Evolutionary conservation across 2,113 vertebrate genomes (phyloP), one percentile per base, ranked within the genome.

Genomic region (Sialia sialis): DNA sequence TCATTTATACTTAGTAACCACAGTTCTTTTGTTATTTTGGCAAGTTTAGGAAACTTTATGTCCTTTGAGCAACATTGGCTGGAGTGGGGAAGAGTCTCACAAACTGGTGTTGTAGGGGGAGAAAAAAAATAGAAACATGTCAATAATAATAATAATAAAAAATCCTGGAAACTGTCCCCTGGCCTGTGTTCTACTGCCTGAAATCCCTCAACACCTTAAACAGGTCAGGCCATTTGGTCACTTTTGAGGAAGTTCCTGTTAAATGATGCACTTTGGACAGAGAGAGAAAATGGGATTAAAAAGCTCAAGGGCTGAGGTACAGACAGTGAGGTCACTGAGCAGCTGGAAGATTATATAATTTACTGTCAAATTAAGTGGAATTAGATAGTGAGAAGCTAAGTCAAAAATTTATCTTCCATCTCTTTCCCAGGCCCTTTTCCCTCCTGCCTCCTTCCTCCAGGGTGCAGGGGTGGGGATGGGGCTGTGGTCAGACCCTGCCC

Each of bases 301-400:
- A n/a, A 36, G 13, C 5, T 46, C 11, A 22, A 4, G 36, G 34
- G 32, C 1, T 30, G 27, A 91, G 23, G 18, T 17, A 20, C 6
- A 60, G 39, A 56, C 15, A 18, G 26, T 0, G 0, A 52, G 30
- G 4, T 85, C n/a, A 11, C 36, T 23, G 19, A 30, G 7, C 13
- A 58, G 20, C 4, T n/a, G 16, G 41, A 91, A 56, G 44, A 51
- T 7, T 1, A 19, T 3, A 3, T n/a, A 2, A 39, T 34, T 52
- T 34, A 59, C 10, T 52, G n/a, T 17, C 11, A 64, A 51, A 70
- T 51, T 20, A 44, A 43, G 7, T 39, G 11, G 32, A 64, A 59
- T 56, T 39, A 16, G 10, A 8, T 23, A 4, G 38, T 52, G 25
- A 68, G 39, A 41, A 82, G 54, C 6, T 3, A 39, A 48, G 9